Percentiles rank a stretch among this genome's conserved stretches.
Conservation (phyloP, 2,113 vertebrate species). For the Ceuthmochares aereus region DNA sequence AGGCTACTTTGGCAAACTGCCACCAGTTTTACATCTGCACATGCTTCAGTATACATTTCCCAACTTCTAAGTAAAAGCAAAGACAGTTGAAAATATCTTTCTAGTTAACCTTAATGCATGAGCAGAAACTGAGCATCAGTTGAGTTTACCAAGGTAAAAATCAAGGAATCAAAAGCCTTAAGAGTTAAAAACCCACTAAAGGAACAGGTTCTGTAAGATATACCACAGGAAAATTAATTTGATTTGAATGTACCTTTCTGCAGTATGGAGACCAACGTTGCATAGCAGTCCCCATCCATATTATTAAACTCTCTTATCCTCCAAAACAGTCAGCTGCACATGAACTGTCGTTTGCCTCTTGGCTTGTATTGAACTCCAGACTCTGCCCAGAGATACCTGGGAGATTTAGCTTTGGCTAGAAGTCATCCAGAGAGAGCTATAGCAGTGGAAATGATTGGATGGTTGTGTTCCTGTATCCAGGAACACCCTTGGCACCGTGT, state of each 20-base stretch:
- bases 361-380: background rate
- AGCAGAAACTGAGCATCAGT: background rate
- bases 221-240: background rate
- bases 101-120: background rate
- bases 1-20: background rate
- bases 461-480: background rate
- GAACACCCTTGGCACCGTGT: background rate
- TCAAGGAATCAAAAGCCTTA: background rate
- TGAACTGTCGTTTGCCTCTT: background rate
- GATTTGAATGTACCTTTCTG: background rate
- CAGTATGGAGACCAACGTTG: background rate
- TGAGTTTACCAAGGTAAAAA: background rate
- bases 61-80: conserved; percentile 1
- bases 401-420: background rate
- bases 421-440: background rate
- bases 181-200: background rate
- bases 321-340: background rate
- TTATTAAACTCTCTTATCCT: background rate
- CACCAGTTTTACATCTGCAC: background rate
- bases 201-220: background rate
- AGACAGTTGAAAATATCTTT: background rate
- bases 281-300: background rate
- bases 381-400: background rate
- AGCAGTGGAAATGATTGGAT: background rate
- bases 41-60: background rate